A percentile compares a stretch with the other conserved stretches of the same genome.
Evolutionary conservation across 2,888 invertebrate genomes (phyloP).

Genomic region (Cheilosia vernalis): DNA sequence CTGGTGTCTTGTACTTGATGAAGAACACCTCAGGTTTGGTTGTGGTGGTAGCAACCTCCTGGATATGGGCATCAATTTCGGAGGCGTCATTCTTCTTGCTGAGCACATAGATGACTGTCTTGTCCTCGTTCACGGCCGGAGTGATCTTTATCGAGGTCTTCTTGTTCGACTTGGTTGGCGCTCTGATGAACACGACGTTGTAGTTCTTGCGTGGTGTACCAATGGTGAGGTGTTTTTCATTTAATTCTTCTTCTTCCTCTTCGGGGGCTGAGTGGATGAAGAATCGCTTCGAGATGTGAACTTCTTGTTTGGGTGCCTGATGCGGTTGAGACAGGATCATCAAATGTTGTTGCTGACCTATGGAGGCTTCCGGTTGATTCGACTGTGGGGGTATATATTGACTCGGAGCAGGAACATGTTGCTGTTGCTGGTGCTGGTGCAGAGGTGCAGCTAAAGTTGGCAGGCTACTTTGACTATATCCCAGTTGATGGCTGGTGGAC

Average conservation of each 20-base stretch:
- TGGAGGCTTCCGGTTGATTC: conserved; percentile 23
- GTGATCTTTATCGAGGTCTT: conserved; percentile 81
- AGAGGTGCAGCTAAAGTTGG: conserved; percentile 26
- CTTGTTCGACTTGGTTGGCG: conserved; percentile 80
- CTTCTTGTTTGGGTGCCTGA: conserved; percentile 59
- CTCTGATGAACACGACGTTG: conserved; percentile 83
- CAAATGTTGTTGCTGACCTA: conserved; percentile 32
- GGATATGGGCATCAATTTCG: conserved; percentile 81
- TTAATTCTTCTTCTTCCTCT: conserved; percentile 80
- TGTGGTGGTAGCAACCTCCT: conserved; percentile 80
- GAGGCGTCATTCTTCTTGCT: conserved; percentile 81
- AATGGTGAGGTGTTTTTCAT: conserved; percentile 81
- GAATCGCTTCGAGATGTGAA: conserved; percentile 81
- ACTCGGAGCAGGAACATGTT: conserved; percentile 70
- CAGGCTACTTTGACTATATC: conserved; percentile 31
- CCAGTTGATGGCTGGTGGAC: conserved; percentile 20
- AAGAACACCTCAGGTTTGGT: conserved; percentile 83
- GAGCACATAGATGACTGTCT: conserved; percentile 83
- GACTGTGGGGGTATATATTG: conserved; percentile 42
- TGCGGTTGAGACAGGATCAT: conserved; percentile 27
- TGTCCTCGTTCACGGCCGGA: conserved; percentile 82
- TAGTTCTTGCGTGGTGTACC: conserved; percentile 83
- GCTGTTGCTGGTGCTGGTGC: conserved; percentile 71
- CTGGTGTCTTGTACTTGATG: conserved; percentile 83
- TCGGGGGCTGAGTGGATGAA: conserved; percentile 83